Evolutionary conservation across 2,888 invertebrate genomes (phyloP).

Genomic region (Dione vanillae): DNA sequence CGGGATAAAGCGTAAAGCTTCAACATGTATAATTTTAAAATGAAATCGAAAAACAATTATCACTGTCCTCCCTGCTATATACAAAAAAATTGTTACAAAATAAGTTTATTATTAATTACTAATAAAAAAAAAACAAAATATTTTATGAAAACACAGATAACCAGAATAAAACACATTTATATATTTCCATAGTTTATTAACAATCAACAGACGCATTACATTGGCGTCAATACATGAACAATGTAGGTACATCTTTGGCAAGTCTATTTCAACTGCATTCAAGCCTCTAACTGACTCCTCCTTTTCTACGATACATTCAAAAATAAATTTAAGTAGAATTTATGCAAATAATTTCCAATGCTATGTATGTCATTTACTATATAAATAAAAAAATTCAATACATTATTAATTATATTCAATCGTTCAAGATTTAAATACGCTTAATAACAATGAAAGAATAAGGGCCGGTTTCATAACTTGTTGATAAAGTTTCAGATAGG

Average conservation of each 20-base stretch:
- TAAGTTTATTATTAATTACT: too few relatives aligned
- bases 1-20: too few relatives aligned
- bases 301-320: conserved; percentile 29
- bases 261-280: conserved; percentile 50
- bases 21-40: too few relatives aligned
- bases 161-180: conserved; percentile 39
- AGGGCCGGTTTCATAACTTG: too few relatives aligned
- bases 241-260: conserved; percentile 62
- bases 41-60: too few relatives aligned
- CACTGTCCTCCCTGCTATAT: too few relatives aligned
- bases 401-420: neutral
- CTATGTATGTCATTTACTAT: too few relatives aligned
- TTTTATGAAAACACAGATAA: neutral
- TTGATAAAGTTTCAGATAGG: too few relatives aligned
- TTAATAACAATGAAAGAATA: neutral
- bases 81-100: too few relatives aligned
- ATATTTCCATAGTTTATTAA: conserved; percentile 74
- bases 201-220: conserved; percentile 71
- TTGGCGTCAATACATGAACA: conserved; percentile 55
- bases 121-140: too few relatives aligned
- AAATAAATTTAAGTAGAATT: conserved; percentile 39
- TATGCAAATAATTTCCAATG: conserved; percentile 29
- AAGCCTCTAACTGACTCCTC: conserved; percentile 42
- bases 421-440: conserved; percentile 11
- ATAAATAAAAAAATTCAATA: conserved; percentile 28